Percentiles rank a stretch among this genome's conserved stretches.
Evolutionary conservation across 2,113 vertebrate genomes (phyloP).

Genomic region (Limnothrissa miodon): DNA sequence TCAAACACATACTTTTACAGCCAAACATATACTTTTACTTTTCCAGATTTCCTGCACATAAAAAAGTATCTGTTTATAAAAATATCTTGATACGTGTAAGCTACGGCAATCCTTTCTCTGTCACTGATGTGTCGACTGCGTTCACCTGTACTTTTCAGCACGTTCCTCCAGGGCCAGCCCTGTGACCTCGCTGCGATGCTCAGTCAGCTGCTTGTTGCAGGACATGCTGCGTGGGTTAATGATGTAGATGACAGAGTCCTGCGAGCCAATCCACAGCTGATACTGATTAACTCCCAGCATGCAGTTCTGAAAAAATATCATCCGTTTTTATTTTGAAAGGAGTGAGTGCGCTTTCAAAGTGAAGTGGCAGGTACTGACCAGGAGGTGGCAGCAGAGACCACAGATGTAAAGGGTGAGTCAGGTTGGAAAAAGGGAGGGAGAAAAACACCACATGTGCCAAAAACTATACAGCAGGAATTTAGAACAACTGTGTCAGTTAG

Average conservation of each 20-base stretch:
- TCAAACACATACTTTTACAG: too few species aligned
- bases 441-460: not conserved
- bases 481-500: not conserved
- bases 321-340: not conserved
- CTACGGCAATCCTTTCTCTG: too few species aligned
- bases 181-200: conserved; percentile 83
- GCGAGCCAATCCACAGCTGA: conserved; percentile 94
- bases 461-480: not conserved
- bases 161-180: conserved; percentile 71
- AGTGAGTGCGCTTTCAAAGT: too few species aligned
- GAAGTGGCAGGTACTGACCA: conserved; percentile 22
- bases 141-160: conserved; percentile 73
- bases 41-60: too few species aligned
- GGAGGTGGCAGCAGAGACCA: conserved; percentile 40
- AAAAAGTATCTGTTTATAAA: too few species aligned
- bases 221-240: conserved; percentile 89
- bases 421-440: not conserved
- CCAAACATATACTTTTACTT: too few species aligned
- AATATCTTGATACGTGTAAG: too few species aligned
- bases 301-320: conserved; percentile 76
- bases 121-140: not conserved
- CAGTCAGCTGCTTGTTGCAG: conserved; percentile 92
- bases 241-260: conserved; percentile 92
- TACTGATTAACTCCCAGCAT: conserved; percentile 86
- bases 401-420: not conserved